phyloP scores from a whole-genome alignment of 35 echinoderm and acorn worm species.

The Lytechinus pictus region DNA sequence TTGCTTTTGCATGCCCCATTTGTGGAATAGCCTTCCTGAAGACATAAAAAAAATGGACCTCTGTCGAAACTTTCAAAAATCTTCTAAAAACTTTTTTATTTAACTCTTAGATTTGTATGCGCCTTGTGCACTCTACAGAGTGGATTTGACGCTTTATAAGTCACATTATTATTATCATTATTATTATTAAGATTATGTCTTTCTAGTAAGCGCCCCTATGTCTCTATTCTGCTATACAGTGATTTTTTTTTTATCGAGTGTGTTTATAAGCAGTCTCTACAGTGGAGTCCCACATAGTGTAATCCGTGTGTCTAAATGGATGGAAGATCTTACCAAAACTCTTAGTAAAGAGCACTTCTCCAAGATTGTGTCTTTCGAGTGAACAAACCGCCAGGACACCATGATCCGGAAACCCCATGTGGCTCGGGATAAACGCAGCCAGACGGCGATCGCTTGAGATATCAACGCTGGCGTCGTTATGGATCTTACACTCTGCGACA shows the following conservation, averaged over 20 bases:
- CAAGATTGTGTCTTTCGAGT: conserved; percentile 79
- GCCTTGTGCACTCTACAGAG: no score
- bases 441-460: conserved; percentile 78
- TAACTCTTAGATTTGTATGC: no score
- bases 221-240: no score
- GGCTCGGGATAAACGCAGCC: conserved; percentile 87
- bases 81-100: no score
- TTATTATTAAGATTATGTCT: no score
- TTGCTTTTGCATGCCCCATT: no score
- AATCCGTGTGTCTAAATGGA: not conserved
- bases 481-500: conserved; percentile 87
- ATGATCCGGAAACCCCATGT: conserved; percentile 83
- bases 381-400: conserved; percentile 83
- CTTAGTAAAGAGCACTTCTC: conserved; percentile 80
- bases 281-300: not conserved
- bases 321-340: conserved; percentile 81
- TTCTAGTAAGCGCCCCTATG: no score
- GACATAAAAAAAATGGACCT: no score
- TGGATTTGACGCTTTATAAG: no score
- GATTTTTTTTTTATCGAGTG: not conserved
- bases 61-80: no score
- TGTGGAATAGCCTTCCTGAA: no score
- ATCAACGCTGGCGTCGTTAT: conserved; percentile 96
- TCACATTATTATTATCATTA: no score
- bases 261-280: not conserved